phyloP scores from a whole-genome alignment of 2,888 invertebrate genomes.

The Trachelus tabidus region DNA sequence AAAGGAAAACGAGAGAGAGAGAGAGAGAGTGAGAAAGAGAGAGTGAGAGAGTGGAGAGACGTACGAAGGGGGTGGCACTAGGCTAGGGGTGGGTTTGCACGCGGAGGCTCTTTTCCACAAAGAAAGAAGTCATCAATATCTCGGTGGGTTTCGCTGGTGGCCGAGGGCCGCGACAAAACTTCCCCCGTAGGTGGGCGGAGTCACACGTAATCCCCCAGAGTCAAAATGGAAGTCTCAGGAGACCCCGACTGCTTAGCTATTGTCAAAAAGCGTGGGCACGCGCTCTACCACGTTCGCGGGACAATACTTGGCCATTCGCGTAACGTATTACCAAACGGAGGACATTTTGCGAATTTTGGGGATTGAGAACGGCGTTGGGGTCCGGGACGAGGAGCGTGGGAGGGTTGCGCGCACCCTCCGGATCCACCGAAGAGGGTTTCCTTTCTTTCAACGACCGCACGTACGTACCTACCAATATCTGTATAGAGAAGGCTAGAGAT shows the following conservation, averaged over 20 bases:
- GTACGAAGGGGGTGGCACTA: not conserved
- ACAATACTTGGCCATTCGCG: constrained; percentile 52
- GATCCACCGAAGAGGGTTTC: constrained; percentile 28
- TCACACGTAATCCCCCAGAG: constrained; percentile 66
- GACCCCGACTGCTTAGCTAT: constrained; percentile 46
- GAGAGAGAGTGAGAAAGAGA: not conserved
- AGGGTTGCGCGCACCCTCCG: constrained; percentile 23
- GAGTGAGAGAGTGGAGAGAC: constrained; percentile 8
- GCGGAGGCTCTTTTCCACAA: constrained; percentile 12
- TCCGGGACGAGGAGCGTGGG: constrained; percentile 19
- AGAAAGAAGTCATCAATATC: constrained; percentile 63
- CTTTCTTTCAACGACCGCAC: constrained; percentile 25
- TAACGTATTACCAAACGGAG: constrained; percentile 52
- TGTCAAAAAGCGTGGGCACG: constrained; percentile 29
- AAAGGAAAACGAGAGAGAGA: constrained; percentile 10
- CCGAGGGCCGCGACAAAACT: constrained; percentile 51
- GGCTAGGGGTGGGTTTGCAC: constrained; percentile 6
- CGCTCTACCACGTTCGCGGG: constrained; percentile 29
- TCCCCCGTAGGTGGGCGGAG: constrained; percentile 60
- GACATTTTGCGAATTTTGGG: constrained; percentile 53
- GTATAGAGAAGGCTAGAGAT: constrained; percentile 32
- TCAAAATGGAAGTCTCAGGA: constrained; percentile 67
- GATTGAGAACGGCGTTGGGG: not conserved
- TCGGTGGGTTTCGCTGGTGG: constrained; percentile 58
- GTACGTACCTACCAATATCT: constrained; percentile 41